Base-by-base conservation (phyloP, 2,888 invertebrate species). In the Miltochrista miniata region DNA sequence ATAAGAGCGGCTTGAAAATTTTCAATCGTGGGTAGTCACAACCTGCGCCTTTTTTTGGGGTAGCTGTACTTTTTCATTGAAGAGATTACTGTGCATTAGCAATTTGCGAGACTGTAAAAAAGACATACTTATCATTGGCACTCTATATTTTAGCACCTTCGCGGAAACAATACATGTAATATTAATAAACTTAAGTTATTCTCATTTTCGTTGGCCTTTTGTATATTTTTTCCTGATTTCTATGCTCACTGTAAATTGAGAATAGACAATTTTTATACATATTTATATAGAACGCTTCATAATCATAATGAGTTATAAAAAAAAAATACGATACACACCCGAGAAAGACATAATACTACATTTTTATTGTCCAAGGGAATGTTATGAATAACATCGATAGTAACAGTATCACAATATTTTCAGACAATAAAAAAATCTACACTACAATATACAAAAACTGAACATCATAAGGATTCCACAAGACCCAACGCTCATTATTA, bases 361-460 rank as follows among this genome's bases (percentile, higher is more conserved):
- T 68, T 74, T 72, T 79, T 79, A 76, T 74, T 80, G 79, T 81
- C 79, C 74, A 70, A 67, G 77, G 82, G 82, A 82, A 82, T 81
- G 78, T 76, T 49, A 69, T 62, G 70, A 62, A 63, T 49, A 62
- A 63, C 40, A 47, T 49, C n/a, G 48, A 51, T 45, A 41, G 51
- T 44, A 59, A 54, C 52, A 58, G 46, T 72, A 72, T 72, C 72
- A 72, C 72, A 72, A 53, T 50, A 35, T 35, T 35, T 11, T 34
- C 44, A 35, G 35, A 44, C 34, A 44, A 44, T 9, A 13, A 35
- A 44, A 44, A 24, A 5, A 13, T 35, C 44, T 24, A 24, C 47
- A 45, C 29, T 35, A 29, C 14, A 42, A 38, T 11, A 18, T n/a
- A 13, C 15, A 4, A 34, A 10, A 12, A 50, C 40, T 45, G 15